Percentiles rank a stretch among this genome's conserved stretches.
Conservation (phyloP, 2,113 vertebrate genomes). For the Hemichromis elongatus region DNA sequence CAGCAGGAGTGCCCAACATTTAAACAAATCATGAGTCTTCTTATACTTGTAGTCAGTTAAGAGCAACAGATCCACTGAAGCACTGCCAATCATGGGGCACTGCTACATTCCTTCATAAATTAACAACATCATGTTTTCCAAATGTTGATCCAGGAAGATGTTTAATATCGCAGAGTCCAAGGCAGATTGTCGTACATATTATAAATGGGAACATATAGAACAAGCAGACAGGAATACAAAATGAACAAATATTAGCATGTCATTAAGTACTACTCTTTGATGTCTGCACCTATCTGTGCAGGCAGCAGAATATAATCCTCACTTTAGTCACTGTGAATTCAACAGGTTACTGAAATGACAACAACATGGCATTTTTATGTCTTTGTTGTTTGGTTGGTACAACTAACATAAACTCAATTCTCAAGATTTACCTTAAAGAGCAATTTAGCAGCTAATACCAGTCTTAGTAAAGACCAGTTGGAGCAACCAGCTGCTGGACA, state of each 20-base stretch:
- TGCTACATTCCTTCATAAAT: conserved; percentile 17
- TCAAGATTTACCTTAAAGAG: not conserved
- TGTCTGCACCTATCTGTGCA: not conserved
- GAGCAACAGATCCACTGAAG: conserved; percentile 32
- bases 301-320: not conserved
- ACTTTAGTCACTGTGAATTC: not conserved
- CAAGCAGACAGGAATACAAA: not conserved
- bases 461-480: not conserved
- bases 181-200: not conserved
- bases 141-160: conserved; percentile 17
- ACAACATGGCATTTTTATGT: not conserved
- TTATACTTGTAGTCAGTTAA: not conserved
- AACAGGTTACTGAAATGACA: not conserved
- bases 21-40: not conserved
- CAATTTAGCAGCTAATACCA: not conserved
- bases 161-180: conserved; percentile 13
- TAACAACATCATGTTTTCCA: conserved; percentile 34
- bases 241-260: not conserved
- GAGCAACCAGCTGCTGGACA: not conserved
- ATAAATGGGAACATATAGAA: not conserved
- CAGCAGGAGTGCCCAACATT: conserved; percentile 18
- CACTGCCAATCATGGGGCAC: not conserved
- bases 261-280: not conserved
- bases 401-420: accelerated
- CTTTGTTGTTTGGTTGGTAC: not conserved